These are phyloP conservation scores for Muraenolepis orangiensis DNA, from an alignment of 2,797 vertebrate genomes.

Conservation along the genomic window DNA sequence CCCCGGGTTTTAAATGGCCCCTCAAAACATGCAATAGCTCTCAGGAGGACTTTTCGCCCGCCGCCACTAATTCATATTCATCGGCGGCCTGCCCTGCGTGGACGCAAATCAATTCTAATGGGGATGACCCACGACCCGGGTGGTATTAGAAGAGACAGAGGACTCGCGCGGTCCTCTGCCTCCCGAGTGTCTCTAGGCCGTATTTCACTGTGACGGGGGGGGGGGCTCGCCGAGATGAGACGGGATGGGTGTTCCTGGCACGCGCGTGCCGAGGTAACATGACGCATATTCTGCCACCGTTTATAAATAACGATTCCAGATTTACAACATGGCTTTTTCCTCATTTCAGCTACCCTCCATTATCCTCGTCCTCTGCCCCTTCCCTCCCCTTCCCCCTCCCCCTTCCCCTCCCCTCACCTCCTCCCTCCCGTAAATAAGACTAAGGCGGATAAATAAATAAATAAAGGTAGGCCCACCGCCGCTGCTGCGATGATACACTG, in stretches of 20 bases:
- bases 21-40: background rate
- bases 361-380: too few relatives aligned
- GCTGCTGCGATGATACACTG: background rate
- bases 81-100: background rate
- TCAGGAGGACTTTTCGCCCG: background rate
- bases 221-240: too few relatives aligned
- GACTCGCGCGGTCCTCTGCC: background rate
- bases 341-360: background rate
- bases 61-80: background rate
- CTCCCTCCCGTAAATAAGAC: background rate
- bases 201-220: background rate
- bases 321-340: background rate
- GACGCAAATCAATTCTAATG: conserved; percentile 1
- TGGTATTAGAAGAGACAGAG: background rate
- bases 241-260: too few relatives aligned
- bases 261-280: background rate
- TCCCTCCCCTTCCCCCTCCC: too few relatives aligned
- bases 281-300: background rate
- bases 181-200: background rate
- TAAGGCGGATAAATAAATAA: background rate
- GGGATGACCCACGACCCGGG: background rate
- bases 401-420: background rate
- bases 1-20: background rate
- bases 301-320: background rate
- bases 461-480: background rate